Conservation (phyloP, 2,797 vertebrate species). For the Bovichtus diacanthus region DNA sequence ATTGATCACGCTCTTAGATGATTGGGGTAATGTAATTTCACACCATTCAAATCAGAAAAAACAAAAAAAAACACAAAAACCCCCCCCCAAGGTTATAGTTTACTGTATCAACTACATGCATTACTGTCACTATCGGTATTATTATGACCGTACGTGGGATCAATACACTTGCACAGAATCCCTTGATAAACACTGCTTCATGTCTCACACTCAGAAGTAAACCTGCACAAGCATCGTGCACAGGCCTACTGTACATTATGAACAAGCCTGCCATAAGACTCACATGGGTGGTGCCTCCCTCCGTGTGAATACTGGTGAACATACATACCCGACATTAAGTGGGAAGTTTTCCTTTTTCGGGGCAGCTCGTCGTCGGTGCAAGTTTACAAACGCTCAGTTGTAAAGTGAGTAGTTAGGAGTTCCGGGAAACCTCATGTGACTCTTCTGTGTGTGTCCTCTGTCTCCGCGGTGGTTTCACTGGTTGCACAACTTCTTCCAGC, state of each 20-base stretch:
- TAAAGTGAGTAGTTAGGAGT: constrained; percentile 5
- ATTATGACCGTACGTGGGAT: background rate
- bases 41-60: background rate
- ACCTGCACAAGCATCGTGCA: background rate
- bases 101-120: background rate
- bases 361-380: constrained; percentile 24
- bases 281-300: background rate
- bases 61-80: too few species aligned
- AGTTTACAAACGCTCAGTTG: constrained; percentile 4
- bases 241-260: too few species aligned
- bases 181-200: background rate
- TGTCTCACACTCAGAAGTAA: background rate
- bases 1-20: background rate
- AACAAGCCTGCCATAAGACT: background rate
- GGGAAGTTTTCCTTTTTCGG: background rate
- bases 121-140: background rate
- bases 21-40: background rate
- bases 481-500: constrained; percentile 70
- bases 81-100: too few species aligned
- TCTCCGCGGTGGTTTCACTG: constrained; percentile 39
- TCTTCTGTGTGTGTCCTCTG: constrained; percentile 14
- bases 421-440: constrained; percentile 72
- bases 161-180: background rate
- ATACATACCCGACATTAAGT: constrained; percentile 68
- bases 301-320: background rate